Evolutionary conservation across 2,888 invertebrate genomes (phyloP), one percentile per base, ranked within the genome.

Genomic region (Orthosia gothica): DNA sequence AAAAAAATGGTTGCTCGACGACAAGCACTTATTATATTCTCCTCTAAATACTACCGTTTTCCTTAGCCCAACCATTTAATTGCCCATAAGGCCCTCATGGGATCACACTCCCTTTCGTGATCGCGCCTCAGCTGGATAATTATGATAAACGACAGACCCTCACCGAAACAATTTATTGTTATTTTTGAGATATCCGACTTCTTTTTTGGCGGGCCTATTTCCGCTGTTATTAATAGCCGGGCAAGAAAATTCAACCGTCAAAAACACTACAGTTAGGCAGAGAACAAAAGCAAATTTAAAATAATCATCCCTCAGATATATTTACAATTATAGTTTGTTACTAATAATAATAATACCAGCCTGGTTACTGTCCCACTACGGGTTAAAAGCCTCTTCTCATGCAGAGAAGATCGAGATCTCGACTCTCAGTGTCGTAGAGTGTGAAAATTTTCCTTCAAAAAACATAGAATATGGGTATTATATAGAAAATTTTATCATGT

Each of bases 81-180:
- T 67, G 63, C 20, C 63, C 13, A 12, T 55, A 68, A 45, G 23
- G 13, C n/a, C 59, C 82, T 49, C 61, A 62, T 26, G 49, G 16
- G 69, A 54, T 5, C 13, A 20, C 50, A 52, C 20, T 20, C 45
- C 55, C 26, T 57, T 79, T 18, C 49, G 52, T 69, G 64, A 55
- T 70, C 57, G 32, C 13, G 54, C 63, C 58, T 50, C 59, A 59
- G 64, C 15, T 82, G 32, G 23, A n/a, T 67, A 81, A 81, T 78
- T 76, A 81, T 64, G 68, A 79, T 76, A 64, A 64, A 76, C 47
- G 63, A 68, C 23, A 45, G 45, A 32, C 68, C 76, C 66, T 78
- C 18, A 57, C 32, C 55, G 16, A 15, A 54, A 65, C 61, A 52
- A 81, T 81, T 62, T 63, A 81, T 81, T 57, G 67, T 76, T 66